phyloP scores from a whole-genome alignment of 2,797 vertebrate species.

The Pipistrellus kuhlii region DNA sequence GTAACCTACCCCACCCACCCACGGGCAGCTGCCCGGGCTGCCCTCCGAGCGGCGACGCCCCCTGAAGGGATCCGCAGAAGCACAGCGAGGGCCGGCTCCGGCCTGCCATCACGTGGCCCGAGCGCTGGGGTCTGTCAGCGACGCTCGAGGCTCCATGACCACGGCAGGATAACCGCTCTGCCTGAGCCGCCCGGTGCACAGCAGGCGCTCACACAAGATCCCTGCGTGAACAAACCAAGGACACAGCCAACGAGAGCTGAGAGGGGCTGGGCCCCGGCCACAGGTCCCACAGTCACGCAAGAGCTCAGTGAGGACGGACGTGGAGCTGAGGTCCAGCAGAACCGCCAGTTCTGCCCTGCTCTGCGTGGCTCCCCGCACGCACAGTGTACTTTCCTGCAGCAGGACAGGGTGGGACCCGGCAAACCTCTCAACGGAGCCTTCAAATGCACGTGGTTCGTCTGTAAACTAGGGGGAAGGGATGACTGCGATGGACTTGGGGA shows the following conservation, averaged over 20 bases:
- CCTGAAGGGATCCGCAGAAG: background rate
- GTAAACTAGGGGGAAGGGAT: background rate
- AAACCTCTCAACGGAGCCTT: background rate
- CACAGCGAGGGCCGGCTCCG: rapidly evolving
- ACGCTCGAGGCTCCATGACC: background rate
- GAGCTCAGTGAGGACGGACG: background rate
- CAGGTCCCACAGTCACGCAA: background rate
- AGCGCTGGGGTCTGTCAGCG: background rate
- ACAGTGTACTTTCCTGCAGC: background rate
- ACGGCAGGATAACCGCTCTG: background rate
- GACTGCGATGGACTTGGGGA: rapidly evolving
- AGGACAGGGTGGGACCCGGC: background rate
- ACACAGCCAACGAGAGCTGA: background rate
- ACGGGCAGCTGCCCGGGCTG: rapidly evolving
- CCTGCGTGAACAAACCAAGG: no score
- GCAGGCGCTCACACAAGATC: background rate
- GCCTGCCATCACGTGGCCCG: rapidly evolving
- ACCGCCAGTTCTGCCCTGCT: background rate
- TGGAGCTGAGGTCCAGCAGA: background rate
- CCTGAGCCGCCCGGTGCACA: background rate
- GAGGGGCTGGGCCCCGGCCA: background rate
- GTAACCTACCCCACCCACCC: background rate
- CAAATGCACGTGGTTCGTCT: rapidly evolving
- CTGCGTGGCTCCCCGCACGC: rapidly evolving
- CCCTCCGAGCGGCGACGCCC: background rate